Conservation (phyloP, 2,113 vertebrate genomes). For the Lepus americanus region DNA sequence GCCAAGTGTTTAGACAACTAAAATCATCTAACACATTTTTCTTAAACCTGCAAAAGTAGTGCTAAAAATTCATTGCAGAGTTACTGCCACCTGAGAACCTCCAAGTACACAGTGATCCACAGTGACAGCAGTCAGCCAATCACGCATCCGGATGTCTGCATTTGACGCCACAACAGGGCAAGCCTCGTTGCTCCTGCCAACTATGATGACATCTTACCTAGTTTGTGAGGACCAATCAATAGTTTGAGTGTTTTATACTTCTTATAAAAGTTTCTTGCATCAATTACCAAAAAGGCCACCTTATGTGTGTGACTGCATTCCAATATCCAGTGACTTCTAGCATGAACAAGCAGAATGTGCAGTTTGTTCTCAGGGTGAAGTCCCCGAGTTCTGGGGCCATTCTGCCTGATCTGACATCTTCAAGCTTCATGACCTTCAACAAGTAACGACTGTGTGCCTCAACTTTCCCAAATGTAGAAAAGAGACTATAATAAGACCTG, state of each 20-base stretch:
- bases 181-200: background rate
- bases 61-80: background rate
- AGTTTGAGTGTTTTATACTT: background rate
- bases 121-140: background rate
- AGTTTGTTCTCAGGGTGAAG: background rate
- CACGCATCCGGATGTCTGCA: background rate
- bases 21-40: background rate
- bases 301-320: background rate
- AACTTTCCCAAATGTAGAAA: background rate
- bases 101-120: background rate
- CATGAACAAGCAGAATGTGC: background rate
- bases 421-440: background rate
- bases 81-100: background rate
- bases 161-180: background rate
- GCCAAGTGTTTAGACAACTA: background rate
- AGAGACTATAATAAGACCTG: background rate
- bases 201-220: background rate
- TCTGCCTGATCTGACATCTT: background rate
- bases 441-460: background rate
- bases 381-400: background rate
- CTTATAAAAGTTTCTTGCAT: background rate
- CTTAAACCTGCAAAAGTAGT: background rate
- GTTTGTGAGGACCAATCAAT: accelerated
- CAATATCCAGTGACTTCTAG: background rate
- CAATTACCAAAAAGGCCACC: background rate